Evolutionary conservation across 2,113 vertebrate species (phyloP), one percentile per base, ranked within the genome.

Genomic region (Eretmochelys imbricata): DNA sequence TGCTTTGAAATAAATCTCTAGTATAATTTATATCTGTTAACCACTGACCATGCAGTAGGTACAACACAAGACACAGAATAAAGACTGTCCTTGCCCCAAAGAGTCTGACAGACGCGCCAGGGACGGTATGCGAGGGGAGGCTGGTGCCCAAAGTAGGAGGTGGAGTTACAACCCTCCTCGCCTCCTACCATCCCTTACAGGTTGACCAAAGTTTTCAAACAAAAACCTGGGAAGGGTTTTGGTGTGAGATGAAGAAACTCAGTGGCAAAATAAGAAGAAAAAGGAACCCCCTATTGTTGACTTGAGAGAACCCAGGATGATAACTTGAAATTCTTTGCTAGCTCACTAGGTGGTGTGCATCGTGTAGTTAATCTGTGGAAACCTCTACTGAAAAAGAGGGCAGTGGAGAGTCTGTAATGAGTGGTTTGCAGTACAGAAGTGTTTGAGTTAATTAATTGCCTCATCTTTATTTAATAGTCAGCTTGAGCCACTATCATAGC

Each of bases 391-490:
- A 17, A 50, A 81, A 46, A 48, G 3, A 85, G 25, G 82, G 81
- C 12, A 84, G 53, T 49, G 20, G 31, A 88, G 50, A 94, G 31
- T 59, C 38, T 78, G 24, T 55, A 85, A 35, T 89, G 84, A 93
- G 35, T 87, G 91, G 24, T 72, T 31, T 91, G 69, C 80, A 59
- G 49, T 48, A 87, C 80, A 80, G 84, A 92, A 85, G 85, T 83
- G 6, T 85, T 92, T 91, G 13, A 29, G 78, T 84, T 95, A 91
- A 86, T 82, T 93, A 31, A 16, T 93, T 87, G 83, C 83, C 11
- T 69, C 24, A 89, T 94, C 84, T 90, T 90, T 85, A 54, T 95
- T 96, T 91, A 94, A 85, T 87, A 95, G 11, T n/a, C 91, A 57
- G 11, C 85, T 57, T 93, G 90, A 84, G 42, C 27, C 24, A 80